Evolutionary conservation across 30 jellyfish, hydroid and myxozoan genomes (phyloP).

Genomic region (Haliclystus octoradiatus): DNA sequence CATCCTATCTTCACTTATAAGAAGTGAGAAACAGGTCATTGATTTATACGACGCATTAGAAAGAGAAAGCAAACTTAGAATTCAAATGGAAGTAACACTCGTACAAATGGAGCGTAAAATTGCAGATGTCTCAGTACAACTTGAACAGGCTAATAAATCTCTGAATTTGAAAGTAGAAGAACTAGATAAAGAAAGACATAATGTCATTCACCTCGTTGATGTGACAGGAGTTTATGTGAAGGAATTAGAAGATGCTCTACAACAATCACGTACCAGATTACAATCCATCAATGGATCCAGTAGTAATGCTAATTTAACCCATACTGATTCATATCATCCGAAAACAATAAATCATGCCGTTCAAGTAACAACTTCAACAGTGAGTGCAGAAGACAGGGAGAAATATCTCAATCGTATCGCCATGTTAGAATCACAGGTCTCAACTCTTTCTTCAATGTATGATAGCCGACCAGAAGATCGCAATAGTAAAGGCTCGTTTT

Average conservation of each 20-base stretch:
- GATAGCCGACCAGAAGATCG: neutral
- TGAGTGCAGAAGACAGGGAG: neutral
- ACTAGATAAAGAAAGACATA: slow-evolving; percentile 78
- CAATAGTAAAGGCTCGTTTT: too few relatives aligned
- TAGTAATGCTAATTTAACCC: neutral
- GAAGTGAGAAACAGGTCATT: neutral
- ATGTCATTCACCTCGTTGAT: slow-evolving; percentile 77
- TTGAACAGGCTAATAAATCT: slow-evolving; percentile 11
- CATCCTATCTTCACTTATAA: neutral
- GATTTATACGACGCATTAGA: neutral
- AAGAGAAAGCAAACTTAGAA: neutral
- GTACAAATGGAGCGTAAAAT: slow-evolving; percentile 6
- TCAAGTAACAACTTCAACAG: neutral
- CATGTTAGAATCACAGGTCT: neutral
- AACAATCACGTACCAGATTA: slow-evolving; percentile 34
- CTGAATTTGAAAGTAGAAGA: slow-evolving; percentile 69
- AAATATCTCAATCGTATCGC: neutral
- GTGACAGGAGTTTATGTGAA: slow-evolving; percentile 95
- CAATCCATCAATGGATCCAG: neutral
- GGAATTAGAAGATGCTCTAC: slow-evolving; percentile 64
- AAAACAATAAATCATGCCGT: neutral
- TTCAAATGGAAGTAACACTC: neutral
- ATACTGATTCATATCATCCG: neutral
- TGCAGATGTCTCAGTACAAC: neutral
- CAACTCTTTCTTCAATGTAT: neutral